A percentile compares a stretch with the other conserved stretches of the same genome.
Evolutionary conservation across 2,888 invertebrate species (phyloP).

Genomic region (Philonicus albiceps): DNA sequence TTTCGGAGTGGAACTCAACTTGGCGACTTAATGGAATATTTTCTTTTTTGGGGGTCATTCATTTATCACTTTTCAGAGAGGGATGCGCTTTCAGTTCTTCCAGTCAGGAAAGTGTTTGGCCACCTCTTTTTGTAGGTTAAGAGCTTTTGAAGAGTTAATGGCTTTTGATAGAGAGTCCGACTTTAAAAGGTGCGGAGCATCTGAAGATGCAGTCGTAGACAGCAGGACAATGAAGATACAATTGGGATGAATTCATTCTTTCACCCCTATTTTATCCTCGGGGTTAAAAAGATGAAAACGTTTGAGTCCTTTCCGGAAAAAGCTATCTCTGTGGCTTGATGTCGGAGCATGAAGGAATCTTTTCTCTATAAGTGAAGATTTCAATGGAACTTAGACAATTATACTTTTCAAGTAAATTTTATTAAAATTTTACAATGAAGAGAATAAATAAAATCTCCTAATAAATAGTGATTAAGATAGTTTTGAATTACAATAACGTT

Average conservation of each 20-base stretch:
- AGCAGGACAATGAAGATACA: neutral
- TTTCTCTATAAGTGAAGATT: neutral
- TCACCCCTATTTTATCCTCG: neutral
- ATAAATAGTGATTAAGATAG: too few relatives aligned
- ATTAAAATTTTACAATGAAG: too few relatives aligned
- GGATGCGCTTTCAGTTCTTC: neutral
- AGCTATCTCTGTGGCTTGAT: too few relatives aligned
- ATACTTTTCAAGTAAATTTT: too few relatives aligned
- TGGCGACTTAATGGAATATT: neutral
- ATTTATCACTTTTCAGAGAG: neutral
- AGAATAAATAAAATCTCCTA: too few relatives aligned
- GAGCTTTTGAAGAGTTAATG: neutral
- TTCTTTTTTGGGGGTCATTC: neutral
- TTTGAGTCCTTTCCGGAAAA: neutral
- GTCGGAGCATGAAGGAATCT: neutral
- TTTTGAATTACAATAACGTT: too few relatives aligned
- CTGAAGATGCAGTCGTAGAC: neutral
- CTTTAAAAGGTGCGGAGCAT: neutral
- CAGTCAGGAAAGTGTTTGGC: neutral
- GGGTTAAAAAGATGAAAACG: neutral
- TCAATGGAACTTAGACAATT: neutral
- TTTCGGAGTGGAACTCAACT: neutral
- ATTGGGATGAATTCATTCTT: neutral
- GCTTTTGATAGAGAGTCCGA: neutral
- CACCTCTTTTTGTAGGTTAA: neutral